Evolutionary conservation across 1,140 invertebrate species (phyloP).

Genomic region (Dinothrombium tinctorium): DNA sequence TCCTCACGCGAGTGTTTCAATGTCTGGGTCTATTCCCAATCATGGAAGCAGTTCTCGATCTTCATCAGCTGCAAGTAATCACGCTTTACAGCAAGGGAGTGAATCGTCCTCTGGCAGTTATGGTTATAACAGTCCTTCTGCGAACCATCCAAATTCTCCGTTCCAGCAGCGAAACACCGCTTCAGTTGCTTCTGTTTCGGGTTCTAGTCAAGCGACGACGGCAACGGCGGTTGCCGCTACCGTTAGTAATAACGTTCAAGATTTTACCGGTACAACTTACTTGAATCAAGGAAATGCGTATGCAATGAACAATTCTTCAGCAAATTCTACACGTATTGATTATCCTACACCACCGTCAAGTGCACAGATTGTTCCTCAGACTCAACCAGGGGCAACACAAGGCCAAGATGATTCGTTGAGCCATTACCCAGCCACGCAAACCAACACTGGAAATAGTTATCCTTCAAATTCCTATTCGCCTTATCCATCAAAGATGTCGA

Average conservation of each 20-base stretch:
- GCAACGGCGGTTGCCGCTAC: background rate
- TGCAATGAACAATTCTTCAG: conserved; percentile 6
- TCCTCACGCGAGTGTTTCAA: background rate
- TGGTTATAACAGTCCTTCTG: conserved; percentile 6
- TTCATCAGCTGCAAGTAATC: conserved; percentile 10
- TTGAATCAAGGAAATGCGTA: conserved; percentile 1
- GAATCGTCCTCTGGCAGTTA: conserved; percentile 9
- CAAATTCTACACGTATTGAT: conserved; percentile 3
- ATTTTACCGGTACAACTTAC: background rate
- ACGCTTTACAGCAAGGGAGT: conserved; percentile 1
- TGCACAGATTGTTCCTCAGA: background rate
- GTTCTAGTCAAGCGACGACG: background rate
- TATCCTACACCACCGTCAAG: conserved; percentile 12
- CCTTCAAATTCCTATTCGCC: background rate
- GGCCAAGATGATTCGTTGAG: conserved; percentile 1
- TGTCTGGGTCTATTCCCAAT: background rate
- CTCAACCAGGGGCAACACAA: background rate
- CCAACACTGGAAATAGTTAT: background rate
- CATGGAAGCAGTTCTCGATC: conserved; percentile 4
- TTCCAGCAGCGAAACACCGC: background rate
- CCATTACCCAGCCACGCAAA: background rate
- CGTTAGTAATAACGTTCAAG: background rate
- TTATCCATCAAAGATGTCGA: background rate
- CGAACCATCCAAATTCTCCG: conserved; percentile 8
- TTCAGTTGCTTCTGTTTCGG: background rate